These are phyloP conservation scores for Pitangus sulphuratus DNA, from an alignment of 2,797 vertebrate genomes.

Conservation along the genomic window DNA sequence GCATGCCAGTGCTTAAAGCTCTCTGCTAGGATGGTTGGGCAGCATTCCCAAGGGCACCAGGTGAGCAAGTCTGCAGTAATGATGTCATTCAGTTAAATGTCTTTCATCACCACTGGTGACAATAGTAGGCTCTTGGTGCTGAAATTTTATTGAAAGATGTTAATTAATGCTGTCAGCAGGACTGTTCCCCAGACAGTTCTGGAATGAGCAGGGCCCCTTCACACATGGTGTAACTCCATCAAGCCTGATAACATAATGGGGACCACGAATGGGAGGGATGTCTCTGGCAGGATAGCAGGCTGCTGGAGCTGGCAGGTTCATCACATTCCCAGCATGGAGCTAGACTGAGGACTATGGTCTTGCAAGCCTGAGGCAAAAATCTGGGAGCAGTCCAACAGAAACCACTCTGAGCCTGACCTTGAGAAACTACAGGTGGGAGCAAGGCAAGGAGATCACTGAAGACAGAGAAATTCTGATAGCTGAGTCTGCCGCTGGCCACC, in stretches of 20 bases:
- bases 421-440: background rate
- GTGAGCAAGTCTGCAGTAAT: background rate
- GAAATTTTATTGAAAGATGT: background rate
- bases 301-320: background rate
- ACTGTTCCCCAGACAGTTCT: background rate
- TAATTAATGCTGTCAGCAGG: background rate
- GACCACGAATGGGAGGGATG: background rate
- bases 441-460: background rate
- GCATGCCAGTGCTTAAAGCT: background rate
- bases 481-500: background rate
- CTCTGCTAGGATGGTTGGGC: rapidly evolving
- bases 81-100: background rate
- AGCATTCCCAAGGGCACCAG: background rate
- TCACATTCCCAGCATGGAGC: background rate
- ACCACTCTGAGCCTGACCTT: background rate
- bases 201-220: background rate
- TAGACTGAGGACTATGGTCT: background rate
- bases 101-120: background rate
- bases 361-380: background rate
- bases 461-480: rapidly evolving
- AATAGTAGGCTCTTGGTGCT: background rate
- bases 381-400: background rate
- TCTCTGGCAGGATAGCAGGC: background rate
- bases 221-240: rapidly evolving
- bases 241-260: background rate